Conservation (phyloP, 37 sponge, comb jelly and placozoan species). For the Oscarella lobularis region DNA sequence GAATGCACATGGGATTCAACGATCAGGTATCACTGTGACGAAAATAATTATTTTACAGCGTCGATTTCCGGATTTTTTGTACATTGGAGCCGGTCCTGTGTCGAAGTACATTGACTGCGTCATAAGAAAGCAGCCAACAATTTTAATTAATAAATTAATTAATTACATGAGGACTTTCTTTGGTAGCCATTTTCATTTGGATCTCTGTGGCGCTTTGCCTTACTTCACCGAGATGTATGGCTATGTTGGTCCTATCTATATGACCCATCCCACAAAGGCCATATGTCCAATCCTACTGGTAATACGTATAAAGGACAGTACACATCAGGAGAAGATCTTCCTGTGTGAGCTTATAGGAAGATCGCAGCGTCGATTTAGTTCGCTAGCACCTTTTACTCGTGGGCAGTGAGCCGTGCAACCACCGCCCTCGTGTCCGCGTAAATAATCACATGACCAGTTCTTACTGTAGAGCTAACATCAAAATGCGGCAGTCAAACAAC, state of each 20-base stretch:
- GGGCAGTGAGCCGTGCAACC: too few species aligned
- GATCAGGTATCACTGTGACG: too few species aligned
- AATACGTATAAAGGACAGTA: neutral
- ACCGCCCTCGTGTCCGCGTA: too few species aligned
- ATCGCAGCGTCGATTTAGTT: too few species aligned
- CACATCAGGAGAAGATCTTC: neutral
- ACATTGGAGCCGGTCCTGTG: constrained; percentile 75
- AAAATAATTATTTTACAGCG: too few species aligned
- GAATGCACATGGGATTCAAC: too few species aligned
- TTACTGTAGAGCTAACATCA: too few species aligned
- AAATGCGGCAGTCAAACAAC: too few species aligned
- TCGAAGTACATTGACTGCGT: constrained; percentile 92
- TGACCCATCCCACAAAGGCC: constrained; percentile 99
- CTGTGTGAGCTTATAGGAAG: constrained; percentile 50
- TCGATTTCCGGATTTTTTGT: constrained; percentile 92
- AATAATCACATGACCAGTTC: too few species aligned
- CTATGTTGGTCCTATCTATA: constrained; percentile 92
- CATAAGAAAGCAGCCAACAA: constrained; percentile 93
- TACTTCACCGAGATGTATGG: constrained; percentile 97
- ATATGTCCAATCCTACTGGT: constrained; percentile 91
- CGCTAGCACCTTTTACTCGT: too few species aligned
- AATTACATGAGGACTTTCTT: too few species aligned
- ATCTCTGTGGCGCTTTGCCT: constrained; percentile 97
- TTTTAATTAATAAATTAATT: too few species aligned
- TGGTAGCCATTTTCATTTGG: constrained; percentile 90